Percentiles rank a stretch among this genome's conserved stretches.
phyloP scores from a whole-genome alignment of 35 echinoderm and acorn worm genomes.

The Patiria miniata region DNA sequence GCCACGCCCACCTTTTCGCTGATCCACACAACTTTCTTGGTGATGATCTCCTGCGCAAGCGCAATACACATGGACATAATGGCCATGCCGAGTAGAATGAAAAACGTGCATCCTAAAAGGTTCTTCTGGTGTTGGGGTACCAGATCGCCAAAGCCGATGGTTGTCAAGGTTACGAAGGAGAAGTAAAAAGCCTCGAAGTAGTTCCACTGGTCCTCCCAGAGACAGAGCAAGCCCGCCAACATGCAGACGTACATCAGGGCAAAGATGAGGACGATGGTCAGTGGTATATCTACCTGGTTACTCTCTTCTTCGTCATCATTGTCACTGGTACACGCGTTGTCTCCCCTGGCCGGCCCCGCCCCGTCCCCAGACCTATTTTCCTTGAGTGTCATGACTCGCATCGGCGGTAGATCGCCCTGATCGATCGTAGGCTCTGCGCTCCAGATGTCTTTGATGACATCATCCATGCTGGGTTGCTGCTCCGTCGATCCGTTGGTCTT shows the following conservation, averaged over 20 bases:
- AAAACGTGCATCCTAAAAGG: conserved; percentile 69
- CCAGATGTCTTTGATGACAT: conserved; percentile 32
- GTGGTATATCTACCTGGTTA: conserved; percentile 67
- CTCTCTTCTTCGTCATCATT: conserved; percentile 46
- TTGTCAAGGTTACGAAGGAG: conserved; percentile 94
- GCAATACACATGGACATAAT: conserved; percentile 99
- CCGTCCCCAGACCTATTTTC: conserved; percentile 36
- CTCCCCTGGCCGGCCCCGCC: neutral
- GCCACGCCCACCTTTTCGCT: conserved; percentile 82
- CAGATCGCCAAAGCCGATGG: conserved; percentile 94
- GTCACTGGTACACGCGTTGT: neutral
- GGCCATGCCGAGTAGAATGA: conserved; percentile 96
- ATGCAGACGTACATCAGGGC: conserved; percentile 86
- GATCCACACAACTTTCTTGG: conserved; percentile 73
- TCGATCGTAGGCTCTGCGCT: neutral
- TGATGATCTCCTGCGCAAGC: conserved; percentile 89
- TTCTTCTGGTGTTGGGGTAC: conserved; percentile 91
- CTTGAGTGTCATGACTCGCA: conserved; percentile 25
- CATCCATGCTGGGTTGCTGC: neutral
- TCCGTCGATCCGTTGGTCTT: conserved; percentile 12
- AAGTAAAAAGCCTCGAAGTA: conserved; percentile 98
- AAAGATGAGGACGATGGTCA: conserved; percentile 66
- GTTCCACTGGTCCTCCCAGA: conserved; percentile 88
- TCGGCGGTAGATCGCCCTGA: neutral
- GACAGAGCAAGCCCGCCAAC: conserved; percentile 49